These are phyloP conservation scores for Numenius arquata DNA, from an alignment of 2,113 vertebrate genomes.

Conservation along the genomic window DNA sequence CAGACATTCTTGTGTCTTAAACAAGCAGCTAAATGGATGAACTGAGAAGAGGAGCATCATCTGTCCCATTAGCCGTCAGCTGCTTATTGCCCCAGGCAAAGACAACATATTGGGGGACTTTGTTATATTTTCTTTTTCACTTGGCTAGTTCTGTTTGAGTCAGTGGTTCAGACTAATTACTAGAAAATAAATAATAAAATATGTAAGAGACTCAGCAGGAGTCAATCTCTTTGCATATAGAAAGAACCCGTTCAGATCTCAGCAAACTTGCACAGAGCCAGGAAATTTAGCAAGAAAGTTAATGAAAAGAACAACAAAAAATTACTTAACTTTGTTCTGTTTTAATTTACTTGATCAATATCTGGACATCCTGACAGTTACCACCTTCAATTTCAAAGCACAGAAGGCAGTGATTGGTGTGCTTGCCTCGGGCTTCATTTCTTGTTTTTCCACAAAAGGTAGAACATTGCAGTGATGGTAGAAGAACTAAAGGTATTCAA, in stretches of 20 bases:
- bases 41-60: slow-evolving; percentile 57
- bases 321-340: neutral
- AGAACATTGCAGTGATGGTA: neutral
- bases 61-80: slow-evolving; percentile 62
- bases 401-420: neutral
- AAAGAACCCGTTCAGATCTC: neutral
- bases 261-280: neutral
- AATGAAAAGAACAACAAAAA: neutral
- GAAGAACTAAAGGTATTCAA: neutral
- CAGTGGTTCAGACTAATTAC: slow-evolving; percentile 66
- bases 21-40: slow-evolving; percentile 65
- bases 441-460: neutral
- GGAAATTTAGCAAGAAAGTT: neutral
- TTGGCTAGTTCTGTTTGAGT: slow-evolving; percentile 63
- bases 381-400: neutral
- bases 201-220: slow-evolving; percentile 2
- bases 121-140: slow-evolving; percentile 67
- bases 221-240: neutral
- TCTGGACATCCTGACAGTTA: neutral
- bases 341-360: neutral
- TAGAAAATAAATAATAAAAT: slow-evolving; percentile 64
- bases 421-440: neutral
- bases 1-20: slow-evolving; percentile 40
- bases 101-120: slow-evolving; percentile 61
- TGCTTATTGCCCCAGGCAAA: slow-evolving; percentile 51